These are phyloP conservation scores for Pelodiscus sinensis DNA, from an alignment of 2,113 vertebrate genomes.

Conservation along the genomic window DNA sequence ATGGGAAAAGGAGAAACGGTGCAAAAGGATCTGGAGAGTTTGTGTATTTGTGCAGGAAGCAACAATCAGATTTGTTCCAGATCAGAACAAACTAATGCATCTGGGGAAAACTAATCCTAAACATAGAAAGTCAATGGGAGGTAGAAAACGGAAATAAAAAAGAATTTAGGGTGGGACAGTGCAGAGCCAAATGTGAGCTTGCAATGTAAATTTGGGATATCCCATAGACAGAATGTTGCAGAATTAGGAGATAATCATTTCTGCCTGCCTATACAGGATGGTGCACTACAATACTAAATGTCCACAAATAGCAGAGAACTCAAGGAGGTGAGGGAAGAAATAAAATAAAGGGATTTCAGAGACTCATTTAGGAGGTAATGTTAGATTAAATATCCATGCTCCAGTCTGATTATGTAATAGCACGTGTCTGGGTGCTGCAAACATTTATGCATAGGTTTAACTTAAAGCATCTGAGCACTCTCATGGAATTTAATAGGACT, in stretches of 20 bases:
- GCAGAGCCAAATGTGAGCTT: background rate
- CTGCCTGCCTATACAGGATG: background rate
- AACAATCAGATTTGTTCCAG: background rate
- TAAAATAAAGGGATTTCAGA: background rate
- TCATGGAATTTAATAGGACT: background rate
- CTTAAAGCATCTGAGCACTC: background rate
- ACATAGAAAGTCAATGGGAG: background rate
- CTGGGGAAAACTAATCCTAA: background rate
- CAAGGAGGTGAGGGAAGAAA: background rate
- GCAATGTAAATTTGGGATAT: background rate
- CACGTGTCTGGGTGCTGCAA: background rate
- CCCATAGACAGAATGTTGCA: background rate
- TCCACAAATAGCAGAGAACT: background rate
- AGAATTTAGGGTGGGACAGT: background rate
- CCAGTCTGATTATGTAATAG: background rate
- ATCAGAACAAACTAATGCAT: background rate
- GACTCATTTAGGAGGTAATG: background rate
- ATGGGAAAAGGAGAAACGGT: background rate
- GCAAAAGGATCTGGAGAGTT: background rate
- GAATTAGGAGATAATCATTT: background rate
- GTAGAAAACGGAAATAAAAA: background rate
- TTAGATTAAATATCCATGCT: background rate
- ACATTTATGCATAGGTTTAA: background rate
- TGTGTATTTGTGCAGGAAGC: background rate
- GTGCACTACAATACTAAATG: background rate